Percentiles rank a stretch among this genome's conserved stretches.
These are phyloP conservation scores for Bombus sibiricus DNA, from an alignment of 1,140 invertebrate species.

Conservation along the genomic window DNA sequence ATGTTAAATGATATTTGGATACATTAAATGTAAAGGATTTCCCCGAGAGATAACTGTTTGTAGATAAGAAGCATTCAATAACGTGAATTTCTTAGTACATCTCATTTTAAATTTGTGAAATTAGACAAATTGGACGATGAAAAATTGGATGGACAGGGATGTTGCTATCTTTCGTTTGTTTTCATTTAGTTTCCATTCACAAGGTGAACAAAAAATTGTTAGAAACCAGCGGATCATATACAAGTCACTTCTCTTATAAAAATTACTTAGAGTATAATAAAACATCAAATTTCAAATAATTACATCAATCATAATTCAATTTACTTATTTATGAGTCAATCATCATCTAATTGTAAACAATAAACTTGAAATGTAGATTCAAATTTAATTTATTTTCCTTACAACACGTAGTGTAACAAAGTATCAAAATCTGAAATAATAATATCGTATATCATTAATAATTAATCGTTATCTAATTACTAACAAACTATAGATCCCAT, in stretches of 20 bases:
- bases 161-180: conserved; percentile 18
- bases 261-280: neutral
- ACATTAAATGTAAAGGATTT: neutral
- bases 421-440: neutral
- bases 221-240: neutral
- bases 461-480: neutral
- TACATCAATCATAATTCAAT: neutral
- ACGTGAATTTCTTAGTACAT: neutral
- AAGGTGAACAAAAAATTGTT: neutral
- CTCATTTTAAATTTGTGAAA: conserved; percentile 15
- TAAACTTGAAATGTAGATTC: neutral
- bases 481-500: neutral
- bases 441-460: neutral
- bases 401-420: neutral
- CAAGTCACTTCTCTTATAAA: neutral
- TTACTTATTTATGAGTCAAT: neutral
- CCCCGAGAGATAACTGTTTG: neutral
- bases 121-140: neutral
- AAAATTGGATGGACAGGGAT: neutral
- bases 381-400: neutral
- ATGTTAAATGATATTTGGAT: neutral
- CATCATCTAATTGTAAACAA: neutral
- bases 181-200: neutral
- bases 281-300: neutral
- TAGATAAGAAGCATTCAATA: neutral